Base-by-base conservation (phyloP, 2,797 vertebrate species). In the Hyperoplus lanceolatus region DNA sequence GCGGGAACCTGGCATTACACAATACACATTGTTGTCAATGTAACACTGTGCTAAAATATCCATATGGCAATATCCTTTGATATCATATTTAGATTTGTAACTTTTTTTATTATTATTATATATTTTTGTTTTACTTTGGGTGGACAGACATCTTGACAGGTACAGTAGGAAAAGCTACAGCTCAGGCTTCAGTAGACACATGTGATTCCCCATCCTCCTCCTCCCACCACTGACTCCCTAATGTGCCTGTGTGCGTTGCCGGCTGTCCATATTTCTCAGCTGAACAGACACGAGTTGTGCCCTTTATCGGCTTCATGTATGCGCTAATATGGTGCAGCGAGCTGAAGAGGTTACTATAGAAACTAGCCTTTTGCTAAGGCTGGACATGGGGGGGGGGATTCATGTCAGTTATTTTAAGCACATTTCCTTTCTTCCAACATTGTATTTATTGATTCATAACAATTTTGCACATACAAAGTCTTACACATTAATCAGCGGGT, bases 301-400 rank as follows among this genome's bases (percentile, higher is more conserved):
- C 74, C 88, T 87, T 90, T 91, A 82, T 82, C 86, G 70, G 78
- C 91, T 92, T 72, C 81, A 81, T 87, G 87, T 90, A 83, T 82
- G 81, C 86, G 85, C 85, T 93, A 94, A 94, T 91, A 89, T 81
- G 70, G 87, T 81, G 93, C 89, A 90, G 79, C 74, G 89, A 92
- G 88, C 86, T 84, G 92, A 83, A 79, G 82, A 87, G 85, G 92
- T 96, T 94, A 91, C 95, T 93, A 94, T 94, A 94, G 93, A 93
- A 94, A 95, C 94, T 60, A 85, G 90, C 76, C 71, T 84, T 29
- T 90, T 81, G 76, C 82, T 75, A 80, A 84, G 53, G 64, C 74
- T 62, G 76, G 69, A 88, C 65, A 61, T 60, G n/a, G 60, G 16
- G 62, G 46, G 46, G 68, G 79, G 14, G 38, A 61, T 76, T 76